Conservation (phyloP, 2,888 invertebrate genomes). For the Euzophera pinguis region DNA sequence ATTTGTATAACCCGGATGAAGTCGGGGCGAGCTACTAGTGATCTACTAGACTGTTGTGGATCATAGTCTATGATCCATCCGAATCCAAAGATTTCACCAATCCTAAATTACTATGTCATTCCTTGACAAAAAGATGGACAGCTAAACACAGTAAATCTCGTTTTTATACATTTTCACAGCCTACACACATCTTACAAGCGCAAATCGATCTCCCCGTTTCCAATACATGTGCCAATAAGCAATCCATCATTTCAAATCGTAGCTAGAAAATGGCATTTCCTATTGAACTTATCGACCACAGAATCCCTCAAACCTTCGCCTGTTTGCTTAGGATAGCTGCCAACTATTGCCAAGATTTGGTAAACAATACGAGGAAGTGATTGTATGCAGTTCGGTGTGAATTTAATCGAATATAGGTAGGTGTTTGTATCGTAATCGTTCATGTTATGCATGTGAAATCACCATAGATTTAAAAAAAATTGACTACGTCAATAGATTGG, state of each 20-base stretch:
- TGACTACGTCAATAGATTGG: too few species aligned
- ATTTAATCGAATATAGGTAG: slow-evolving; percentile 10
- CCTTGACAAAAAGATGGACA: too few species aligned
- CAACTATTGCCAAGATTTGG: slow-evolving; percentile 1
- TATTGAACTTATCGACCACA: slow-evolving; percentile 3
- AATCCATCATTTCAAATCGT: neutral
- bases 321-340: slow-evolving; percentile 2
- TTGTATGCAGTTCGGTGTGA: slow-evolving; percentile 5
- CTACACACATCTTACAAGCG: neutral
- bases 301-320: neutral
- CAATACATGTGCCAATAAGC: neutral
- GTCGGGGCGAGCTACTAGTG: too few species aligned
- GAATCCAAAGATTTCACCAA: too few species aligned
- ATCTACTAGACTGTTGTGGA: too few species aligned
- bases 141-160: too few species aligned
- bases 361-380: neutral
- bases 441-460: neutral
- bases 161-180: too few species aligned
- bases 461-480: neutral
- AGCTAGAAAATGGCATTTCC: neutral
- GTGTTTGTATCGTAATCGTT: neutral
- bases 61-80: too few species aligned
- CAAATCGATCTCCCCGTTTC: neutral
- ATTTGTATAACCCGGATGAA: too few species aligned
- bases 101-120: too few species aligned